These are phyloP conservation scores for Drosophila diplacantha DNA, from an alignment of 2,888 invertebrate species.

Conservation along the genomic window DNA sequence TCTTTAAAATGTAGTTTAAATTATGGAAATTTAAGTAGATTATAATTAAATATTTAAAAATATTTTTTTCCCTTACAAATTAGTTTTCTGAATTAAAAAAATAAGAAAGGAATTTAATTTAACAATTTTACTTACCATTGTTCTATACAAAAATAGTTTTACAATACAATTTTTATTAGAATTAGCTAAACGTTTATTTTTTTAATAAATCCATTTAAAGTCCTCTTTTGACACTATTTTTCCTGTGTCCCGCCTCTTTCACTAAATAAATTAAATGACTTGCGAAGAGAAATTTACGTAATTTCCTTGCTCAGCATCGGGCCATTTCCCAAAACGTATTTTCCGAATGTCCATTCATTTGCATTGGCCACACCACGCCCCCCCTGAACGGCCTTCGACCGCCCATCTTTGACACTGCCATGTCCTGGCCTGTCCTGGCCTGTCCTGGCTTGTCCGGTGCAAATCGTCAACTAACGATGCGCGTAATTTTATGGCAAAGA, in stretches of 20 bases:
- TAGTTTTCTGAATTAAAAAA: fast-evolving
- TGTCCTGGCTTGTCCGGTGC: constrained; percentile 53
- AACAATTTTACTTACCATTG: no score
- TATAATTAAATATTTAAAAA: no score
- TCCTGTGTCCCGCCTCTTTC: constrained; percentile 2
- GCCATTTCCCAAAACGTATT: constrained; percentile 48
- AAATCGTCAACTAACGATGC: constrained; percentile 74
- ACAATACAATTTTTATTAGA: no score
- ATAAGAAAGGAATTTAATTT: neutral
- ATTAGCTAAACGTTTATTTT: no score
- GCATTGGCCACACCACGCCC: constrained; percentile 48
- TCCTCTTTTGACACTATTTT: neutral
- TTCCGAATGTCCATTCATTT: constrained; percentile 56
- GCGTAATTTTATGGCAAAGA: constrained; percentile 73
- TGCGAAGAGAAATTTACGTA: constrained; percentile 56
- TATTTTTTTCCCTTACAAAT: neutral
- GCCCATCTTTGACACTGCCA: constrained; percentile 27
- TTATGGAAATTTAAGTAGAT: no score
- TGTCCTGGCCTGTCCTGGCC: constrained; percentile 35
- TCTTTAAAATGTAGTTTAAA: neutral
- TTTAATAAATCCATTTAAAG: no score
- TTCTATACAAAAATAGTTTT: no score
- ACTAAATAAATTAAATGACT: constrained; percentile 57
- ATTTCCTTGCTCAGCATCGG: constrained; percentile 52
- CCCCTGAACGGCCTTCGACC: constrained; percentile 9